Conservation (phyloP, 2,797 vertebrate genomes). For the Knipowitschia caucasica region DNA sequence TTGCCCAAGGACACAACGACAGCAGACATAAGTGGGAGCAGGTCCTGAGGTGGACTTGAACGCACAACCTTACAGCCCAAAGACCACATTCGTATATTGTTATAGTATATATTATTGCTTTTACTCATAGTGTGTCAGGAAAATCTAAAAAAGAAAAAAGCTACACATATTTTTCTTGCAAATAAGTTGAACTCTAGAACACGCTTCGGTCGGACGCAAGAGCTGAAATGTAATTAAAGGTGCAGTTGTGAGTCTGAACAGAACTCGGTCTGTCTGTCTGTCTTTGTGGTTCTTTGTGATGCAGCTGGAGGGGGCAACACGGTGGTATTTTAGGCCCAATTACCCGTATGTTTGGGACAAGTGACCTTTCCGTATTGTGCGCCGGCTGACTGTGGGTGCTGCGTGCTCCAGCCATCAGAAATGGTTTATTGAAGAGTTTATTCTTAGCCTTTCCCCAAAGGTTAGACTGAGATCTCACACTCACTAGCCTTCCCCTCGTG, state of each 20-base stretch:
- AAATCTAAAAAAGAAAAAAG: too few relatives aligned
- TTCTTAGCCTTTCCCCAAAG: slow-evolving; percentile 70
- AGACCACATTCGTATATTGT: too few relatives aligned
- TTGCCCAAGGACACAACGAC: too few relatives aligned
- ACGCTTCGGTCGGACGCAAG: slow-evolving; percentile 6
- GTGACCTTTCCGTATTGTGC: slow-evolving; percentile 67
- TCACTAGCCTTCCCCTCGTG: slow-evolving; percentile 41
- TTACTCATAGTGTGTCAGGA: too few relatives aligned
- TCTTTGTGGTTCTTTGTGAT: slow-evolving; percentile 33
- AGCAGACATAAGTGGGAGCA: too few relatives aligned
- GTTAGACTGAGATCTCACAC: slow-evolving; percentile 57
- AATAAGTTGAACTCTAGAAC: slow-evolving; percentile 5
- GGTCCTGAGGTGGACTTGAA: too few relatives aligned
- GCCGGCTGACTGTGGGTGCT: slow-evolving; percentile 55
- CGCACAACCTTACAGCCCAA: too few relatives aligned
- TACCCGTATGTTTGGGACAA: slow-evolving; percentile 68
- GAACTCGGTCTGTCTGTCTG: slow-evolving; percentile 35
- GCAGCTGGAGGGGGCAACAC: slow-evolving; percentile 41
- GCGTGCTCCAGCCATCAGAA: slow-evolving; percentile 67
- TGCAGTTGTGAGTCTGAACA: slow-evolving; percentile 22
- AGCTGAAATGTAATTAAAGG: slow-evolving; percentile 1
- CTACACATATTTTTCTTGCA: too few relatives aligned
- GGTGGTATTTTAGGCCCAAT: slow-evolving; percentile 72
- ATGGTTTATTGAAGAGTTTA: slow-evolving; percentile 71
- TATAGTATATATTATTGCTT: too few relatives aligned